These are phyloP conservation scores for Triplophysa dalaica DNA, from an alignment of 2,113 vertebrate genomes.

Conservation along the genomic window DNA sequence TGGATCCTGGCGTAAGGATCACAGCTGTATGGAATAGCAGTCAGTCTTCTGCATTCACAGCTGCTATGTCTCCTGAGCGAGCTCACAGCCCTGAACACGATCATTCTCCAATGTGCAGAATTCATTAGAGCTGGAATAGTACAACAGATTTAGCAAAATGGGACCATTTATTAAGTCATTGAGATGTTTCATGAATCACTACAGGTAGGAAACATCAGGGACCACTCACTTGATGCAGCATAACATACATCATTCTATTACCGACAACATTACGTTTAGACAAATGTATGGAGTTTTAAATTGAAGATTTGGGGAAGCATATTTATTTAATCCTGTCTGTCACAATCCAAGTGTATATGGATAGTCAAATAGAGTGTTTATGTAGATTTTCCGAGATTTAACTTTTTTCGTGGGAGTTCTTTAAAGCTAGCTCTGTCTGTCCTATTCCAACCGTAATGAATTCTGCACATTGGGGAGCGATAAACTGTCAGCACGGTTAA, in stretches of 20 bases:
- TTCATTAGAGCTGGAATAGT: constrained; percentile 27
- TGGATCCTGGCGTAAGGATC: constrained; percentile 35
- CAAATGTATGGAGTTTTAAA: constrained; percentile 1
- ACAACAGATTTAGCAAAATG: not conserved
- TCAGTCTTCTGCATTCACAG: constrained; percentile 40
- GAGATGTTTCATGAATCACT: constrained; percentile 31
- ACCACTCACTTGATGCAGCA: not conserved
- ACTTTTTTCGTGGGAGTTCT: not conserved
- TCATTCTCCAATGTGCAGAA: constrained; percentile 34
- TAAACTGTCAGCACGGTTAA: constrained; percentile 1
- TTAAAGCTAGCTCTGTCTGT: not conserved
- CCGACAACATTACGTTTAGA: not conserved
- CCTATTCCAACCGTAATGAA: constrained; percentile 28
- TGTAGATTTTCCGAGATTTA: not conserved
- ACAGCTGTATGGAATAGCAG: constrained; percentile 48
- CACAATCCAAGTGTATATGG: not conserved
- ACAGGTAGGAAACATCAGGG: not conserved
- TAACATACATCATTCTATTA: constrained; percentile 11
- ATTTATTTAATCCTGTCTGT: not conserved
- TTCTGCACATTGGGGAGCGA: constrained; percentile 33
- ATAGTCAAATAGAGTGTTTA: not conserved
- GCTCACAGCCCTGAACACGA: constrained; percentile 28
- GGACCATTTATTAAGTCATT: constrained; percentile 11
- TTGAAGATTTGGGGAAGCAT: not conserved
- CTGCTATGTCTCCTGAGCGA: constrained; percentile 14